Evolutionary conservation across 2,113 vertebrate genomes (phyloP).

Genomic region (Malaclemys terrapin): DNA sequence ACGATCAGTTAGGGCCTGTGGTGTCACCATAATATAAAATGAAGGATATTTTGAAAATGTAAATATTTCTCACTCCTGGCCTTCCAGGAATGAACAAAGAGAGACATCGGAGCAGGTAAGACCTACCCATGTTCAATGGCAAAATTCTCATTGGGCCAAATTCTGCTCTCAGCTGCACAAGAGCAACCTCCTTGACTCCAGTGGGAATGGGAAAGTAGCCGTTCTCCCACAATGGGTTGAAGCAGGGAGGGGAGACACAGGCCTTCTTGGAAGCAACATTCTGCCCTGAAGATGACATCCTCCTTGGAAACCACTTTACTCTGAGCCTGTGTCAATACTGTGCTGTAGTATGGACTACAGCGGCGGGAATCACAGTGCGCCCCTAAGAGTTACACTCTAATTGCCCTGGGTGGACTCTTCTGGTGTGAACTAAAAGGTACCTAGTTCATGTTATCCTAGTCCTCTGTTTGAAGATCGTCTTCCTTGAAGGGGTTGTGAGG

Average conservation of each 20-base stretch:
- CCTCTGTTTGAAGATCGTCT: not conserved
- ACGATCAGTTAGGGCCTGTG: not conserved
- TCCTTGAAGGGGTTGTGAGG: not conserved
- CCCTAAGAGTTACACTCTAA: not conserved
- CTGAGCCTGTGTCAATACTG: not conserved
- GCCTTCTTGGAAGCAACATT: not conserved
- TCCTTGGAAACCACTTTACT: not conserved
- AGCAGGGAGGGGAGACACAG: not conserved
- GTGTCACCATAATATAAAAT: not conserved
- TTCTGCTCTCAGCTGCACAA: not conserved
- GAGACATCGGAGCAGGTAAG: not conserved
- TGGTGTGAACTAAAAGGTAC: not conserved
- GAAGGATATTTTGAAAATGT: not conserved
- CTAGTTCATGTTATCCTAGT: not conserved
- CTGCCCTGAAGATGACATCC: not conserved
- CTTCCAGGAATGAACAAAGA: not conserved
- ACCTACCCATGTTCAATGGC: not conserved
- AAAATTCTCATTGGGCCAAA: not conserved
- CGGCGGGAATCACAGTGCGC: not conserved
- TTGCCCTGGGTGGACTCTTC: not conserved
- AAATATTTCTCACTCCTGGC: not conserved
- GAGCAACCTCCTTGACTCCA: not conserved
- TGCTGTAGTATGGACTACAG: not conserved
- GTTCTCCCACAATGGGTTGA: not conserved
- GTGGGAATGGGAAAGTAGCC: not conserved